Evolutionary conservation across 2,113 vertebrate species (phyloP).

Genomic region (Corythaixoides concolor): DNA sequence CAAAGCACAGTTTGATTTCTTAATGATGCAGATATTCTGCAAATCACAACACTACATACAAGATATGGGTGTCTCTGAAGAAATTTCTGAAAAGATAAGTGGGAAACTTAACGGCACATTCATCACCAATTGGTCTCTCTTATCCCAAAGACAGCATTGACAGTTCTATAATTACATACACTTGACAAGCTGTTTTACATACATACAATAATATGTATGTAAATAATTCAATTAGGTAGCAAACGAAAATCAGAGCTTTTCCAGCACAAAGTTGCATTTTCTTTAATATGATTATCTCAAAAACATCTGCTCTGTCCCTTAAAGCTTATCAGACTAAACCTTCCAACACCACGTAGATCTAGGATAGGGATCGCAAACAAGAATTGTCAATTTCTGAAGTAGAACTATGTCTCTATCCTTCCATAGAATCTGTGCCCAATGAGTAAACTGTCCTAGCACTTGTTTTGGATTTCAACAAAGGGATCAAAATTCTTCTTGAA

Average conservation of each 20-base stretch:
- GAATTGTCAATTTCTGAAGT: neutral
- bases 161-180: neutral
- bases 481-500: neutral
- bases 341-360: neutral
- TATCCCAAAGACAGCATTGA: neutral
- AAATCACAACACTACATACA: neutral
- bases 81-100: neutral
- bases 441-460: neutral
- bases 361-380: neutral
- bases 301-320: neutral
- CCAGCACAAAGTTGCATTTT: neutral
- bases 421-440: neutral
- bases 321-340: neutral
- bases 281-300: neutral
- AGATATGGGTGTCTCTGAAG: neutral
- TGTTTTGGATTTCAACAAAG: neutral
- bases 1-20: neutral
- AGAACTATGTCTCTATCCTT: neutral
- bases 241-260: neutral
- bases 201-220: neutral
- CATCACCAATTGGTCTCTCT: neutral
- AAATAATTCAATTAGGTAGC: neutral
- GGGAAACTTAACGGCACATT: neutral
- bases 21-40: neutral
- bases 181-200: neutral